Percentiles rank a stretch among this genome's conserved stretches.
Evolutionary conservation across 2,888 invertebrate genomes (phyloP).

Genomic region (Drosophila setosimentum): DNA sequence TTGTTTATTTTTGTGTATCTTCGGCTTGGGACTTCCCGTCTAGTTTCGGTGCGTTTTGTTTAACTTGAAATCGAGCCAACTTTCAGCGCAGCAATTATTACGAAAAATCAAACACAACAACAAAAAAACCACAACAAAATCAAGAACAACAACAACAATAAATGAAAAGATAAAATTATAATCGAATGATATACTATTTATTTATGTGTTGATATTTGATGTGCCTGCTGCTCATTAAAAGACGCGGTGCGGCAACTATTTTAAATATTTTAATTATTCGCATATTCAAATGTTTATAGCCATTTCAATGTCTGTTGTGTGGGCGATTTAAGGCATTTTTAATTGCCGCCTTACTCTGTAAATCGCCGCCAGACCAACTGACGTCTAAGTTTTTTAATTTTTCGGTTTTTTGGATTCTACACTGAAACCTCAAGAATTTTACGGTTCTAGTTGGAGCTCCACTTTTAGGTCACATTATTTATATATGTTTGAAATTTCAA

Average conservation of each 20-base stretch:
- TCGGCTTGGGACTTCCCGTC: conserved; percentile 23
- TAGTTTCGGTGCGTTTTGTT: conserved; percentile 29
- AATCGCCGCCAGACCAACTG: conserved; percentile 65
- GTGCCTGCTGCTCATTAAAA: conserved; percentile 61
- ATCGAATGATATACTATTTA: conserved; percentile 26
- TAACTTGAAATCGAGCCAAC: conserved; percentile 30
- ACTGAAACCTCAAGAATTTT: background rate
- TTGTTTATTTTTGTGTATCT: conserved; percentile 24
- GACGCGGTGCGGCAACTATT: conserved; percentile 67
- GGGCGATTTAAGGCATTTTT: conserved; percentile 62
- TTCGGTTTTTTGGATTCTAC: background rate
- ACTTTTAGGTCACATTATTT: rapidly evolving
- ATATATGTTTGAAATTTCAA: background rate
- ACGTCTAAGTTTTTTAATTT: conserved; percentile 41
- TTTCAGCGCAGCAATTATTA: conserved; percentile 36
- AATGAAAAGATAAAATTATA: conserved; percentile 21
- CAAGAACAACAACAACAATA: background rate
- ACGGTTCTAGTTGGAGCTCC: background rate
- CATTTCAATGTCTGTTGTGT: background rate
- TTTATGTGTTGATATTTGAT: conserved; percentile 34
- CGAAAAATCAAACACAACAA: conserved; percentile 2
- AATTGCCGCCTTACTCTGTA: conserved; percentile 58
- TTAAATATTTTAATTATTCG: conserved; percentile 76
- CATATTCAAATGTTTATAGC: conserved; percentile 58
- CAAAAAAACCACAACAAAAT: background rate